Evolutionary conservation across 2,888 invertebrate genomes (phyloP).

Genomic region (Pristionchus exspectatus): DNA sequence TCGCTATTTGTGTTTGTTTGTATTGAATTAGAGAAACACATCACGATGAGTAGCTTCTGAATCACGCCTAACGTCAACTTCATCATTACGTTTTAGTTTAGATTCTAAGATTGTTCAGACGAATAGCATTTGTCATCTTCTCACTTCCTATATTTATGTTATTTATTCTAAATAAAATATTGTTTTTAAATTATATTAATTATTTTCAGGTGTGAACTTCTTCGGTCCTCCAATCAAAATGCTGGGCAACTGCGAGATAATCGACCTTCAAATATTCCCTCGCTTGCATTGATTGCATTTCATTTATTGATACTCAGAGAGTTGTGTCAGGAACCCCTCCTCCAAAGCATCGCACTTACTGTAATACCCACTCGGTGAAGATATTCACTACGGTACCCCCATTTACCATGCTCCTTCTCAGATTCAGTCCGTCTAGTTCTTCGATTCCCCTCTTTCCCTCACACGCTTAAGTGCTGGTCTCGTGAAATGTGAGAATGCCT

Average conservation of each 20-base stretch:
- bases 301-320: background rate
- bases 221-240: constrained; percentile 80
- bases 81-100: too few relatives aligned
- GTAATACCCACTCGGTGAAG: background rate
- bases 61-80: too few relatives aligned
- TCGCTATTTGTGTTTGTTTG: too few relatives aligned
- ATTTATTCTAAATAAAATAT: too few relatives aligned
- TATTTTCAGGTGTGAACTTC: constrained; percentile 76
- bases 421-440: background rate
- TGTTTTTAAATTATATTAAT: too few relatives aligned
- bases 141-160: too few relatives aligned
- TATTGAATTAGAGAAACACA: too few relatives aligned
- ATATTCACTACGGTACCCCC: constrained; percentile 3
- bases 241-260: constrained; percentile 79
- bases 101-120: too few relatives aligned
- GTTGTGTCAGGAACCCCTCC: constrained; percentile 7
- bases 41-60: too few relatives aligned
- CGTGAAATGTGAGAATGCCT: constrained; percentile 47
- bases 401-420: background rate
- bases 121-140: too few relatives aligned
- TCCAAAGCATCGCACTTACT: constrained; percentile 43
- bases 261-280: constrained; percentile 57
- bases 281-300: constrained; percentile 1
- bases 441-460: background rate
- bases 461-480: constrained; percentile 23